Evolutionary conservation across 1,140 invertebrate genomes (phyloP), one percentile per base, ranked within the genome.

Genomic region (Scaptomyza graminum): DNA sequence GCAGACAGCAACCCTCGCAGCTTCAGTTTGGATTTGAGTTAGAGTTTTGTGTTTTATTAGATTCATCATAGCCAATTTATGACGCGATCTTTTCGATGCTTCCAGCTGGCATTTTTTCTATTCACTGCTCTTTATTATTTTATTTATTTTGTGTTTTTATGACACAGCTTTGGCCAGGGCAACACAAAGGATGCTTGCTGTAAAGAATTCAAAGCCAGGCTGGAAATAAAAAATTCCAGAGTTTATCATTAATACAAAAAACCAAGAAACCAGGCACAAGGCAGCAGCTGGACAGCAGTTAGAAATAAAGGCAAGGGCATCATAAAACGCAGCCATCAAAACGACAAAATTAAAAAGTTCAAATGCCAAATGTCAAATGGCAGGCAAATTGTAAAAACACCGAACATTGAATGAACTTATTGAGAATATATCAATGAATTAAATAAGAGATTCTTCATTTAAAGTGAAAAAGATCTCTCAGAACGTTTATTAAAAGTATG

Each of bases 271-370:
- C 57, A 60, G 69, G 68, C 69, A 57, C 70, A 70, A 61, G 22
- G 47, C 31, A 51, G 47, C 72, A 50, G 76, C 57, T 76, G 59
- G 59, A 18, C 34, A 83, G 60, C 60, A 56, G 73, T 63, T 63
- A 73, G 71, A 85, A 65, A 76, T 68, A 55, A 68, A 76, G 80
- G 79, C 82, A 85, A 84, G 68, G 81, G 82, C 81, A 75, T 84
- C 82, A 82, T 85, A 85, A 85, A 85, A 87, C 79, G 83, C 82
- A 85, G 82, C 71, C 83, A 87, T 85, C 82, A 85, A 85, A 87
- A 77, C 74, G 79, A 85, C 82, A 82, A 73, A 87, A 85, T 88
- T 87, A 85, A 85, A 85, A 85, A 85, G 78, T 87, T 81, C 78
- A 85, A 87, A 85, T 82, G 82, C 55, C 78, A 87, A 84, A 85